A percentile compares a stretch with the other conserved stretches of the same genome.
phyloP scores from a whole-genome alignment of 2,113 vertebrate genomes.

The Mustelus asterias region DNA sequence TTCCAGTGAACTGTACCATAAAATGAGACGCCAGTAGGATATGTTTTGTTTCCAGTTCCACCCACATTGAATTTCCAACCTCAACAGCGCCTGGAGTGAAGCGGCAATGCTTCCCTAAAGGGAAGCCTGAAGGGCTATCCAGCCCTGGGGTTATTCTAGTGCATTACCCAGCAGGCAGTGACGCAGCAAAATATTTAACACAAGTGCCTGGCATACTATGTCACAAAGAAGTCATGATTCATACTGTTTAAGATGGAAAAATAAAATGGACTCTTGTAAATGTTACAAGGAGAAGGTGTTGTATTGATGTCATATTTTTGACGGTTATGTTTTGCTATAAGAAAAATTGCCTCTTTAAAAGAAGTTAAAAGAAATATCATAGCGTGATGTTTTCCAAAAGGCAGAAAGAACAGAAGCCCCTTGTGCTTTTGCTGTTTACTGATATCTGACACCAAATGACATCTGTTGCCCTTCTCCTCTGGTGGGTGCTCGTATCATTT shows the following conservation, averaged over 20 bases:
- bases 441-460: constrained; percentile 55
- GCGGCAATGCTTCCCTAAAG: background rate
- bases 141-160: background rate
- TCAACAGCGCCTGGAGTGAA: background rate
- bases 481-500: constrained; percentile 49
- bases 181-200: constrained; percentile 22
- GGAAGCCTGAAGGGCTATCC: background rate
- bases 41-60: background rate
- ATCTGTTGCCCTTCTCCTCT: constrained; percentile 59
- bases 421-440: constrained; percentile 52
- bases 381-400: constrained; percentile 45
- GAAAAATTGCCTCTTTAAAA: constrained; percentile 35
- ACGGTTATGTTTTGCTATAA: background rate
- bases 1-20: constrained; percentile 5
- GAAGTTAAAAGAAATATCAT: constrained; percentile 41
- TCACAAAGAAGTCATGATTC: background rate
- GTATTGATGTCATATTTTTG: background rate
- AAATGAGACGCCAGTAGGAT: background rate
- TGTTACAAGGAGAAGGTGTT: background rate
- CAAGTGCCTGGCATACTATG: background rate
- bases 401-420: constrained; percentile 48
- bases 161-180: constrained; percentile 21
- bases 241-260: background rate
- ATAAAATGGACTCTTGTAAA: background rate
- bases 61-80: constrained; percentile 8